These are phyloP conservation scores for Lepidocyrtinus sp. DNA, from an alignment of 2,888 invertebrate species.

Conservation along the genomic window DNA sequence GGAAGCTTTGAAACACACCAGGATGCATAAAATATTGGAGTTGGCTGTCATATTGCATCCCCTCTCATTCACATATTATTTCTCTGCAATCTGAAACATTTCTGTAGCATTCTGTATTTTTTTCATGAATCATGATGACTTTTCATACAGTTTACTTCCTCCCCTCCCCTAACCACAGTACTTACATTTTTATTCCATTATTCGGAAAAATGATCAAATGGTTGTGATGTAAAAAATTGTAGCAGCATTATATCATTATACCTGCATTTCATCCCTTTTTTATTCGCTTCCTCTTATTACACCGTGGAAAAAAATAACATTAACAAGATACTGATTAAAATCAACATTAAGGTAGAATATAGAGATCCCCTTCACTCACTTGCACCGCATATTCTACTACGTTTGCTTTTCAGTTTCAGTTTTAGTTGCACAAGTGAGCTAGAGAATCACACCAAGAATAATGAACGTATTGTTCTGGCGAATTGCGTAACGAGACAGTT, in stretches of 20 bases:
- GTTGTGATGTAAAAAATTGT: neutral
- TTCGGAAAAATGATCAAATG: neutral
- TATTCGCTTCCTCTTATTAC: neutral
- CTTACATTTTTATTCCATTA: neutral
- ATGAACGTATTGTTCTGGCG: neutral
- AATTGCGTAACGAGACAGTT: conserved; percentile 53
- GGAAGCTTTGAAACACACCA: neutral
- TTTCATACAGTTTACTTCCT: neutral
- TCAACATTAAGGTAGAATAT: neutral
- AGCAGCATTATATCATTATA: neutral
- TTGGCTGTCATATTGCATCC: neutral
- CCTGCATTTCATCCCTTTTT: neutral
- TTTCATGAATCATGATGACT: neutral
- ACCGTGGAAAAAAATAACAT: neutral
- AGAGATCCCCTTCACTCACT: neutral
- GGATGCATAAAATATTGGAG: conserved; percentile 54
- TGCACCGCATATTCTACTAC: neutral
- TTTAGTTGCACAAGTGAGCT: too few species aligned
- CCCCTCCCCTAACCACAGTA: neutral
- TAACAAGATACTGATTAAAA: conserved; percentile 49
- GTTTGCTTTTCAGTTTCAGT: neutral
- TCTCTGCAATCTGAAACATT: too few species aligned
- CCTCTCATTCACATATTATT: neutral
- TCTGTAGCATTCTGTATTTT: neutral
- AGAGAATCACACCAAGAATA: neutral